Evolutionary conservation across 2,797 vertebrate genomes (phyloP), one percentile per base, ranked within the genome.

Genomic region (Echeneis naucrates): DNA sequence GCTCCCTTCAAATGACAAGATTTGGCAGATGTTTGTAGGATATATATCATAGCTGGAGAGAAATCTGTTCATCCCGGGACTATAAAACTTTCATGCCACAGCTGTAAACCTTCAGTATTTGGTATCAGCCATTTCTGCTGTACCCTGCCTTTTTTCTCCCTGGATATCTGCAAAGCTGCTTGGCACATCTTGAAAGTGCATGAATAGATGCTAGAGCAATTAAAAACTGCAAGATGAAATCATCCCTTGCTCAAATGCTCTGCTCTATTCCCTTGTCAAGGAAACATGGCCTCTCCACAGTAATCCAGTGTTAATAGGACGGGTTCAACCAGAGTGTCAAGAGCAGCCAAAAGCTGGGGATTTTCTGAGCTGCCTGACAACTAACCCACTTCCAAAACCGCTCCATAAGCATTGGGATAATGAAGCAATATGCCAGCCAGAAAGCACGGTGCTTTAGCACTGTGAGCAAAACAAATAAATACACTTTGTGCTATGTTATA

Each of bases 261-360:
- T 87, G 93, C 94, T 94, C 93, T 93, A 94, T 94, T 94, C 94
- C 91, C 87, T 88, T 93, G 89, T 95, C 93, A 91, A 89, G 84
- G 90, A 93, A 94, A 94, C 90, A 86, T 38, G 77, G 88, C 89
- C 86, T 92, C 91, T 89, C 81, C 68, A 82, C 89, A 77, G 90
- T 96, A 95, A 96, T 95, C 95, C 95, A 90, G 80, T 92, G 93
- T 95, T 96, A 96, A 96, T 95, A 89, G 88, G 93, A 92, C 0
- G 89, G 93, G 96, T 97, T 97, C 96, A 97, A 94, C 95, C 87
- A 91, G 95, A 95, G 95, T 96, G 95, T 96, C 96, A 97, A 91
- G 91, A 82, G 93, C 95, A 93, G 95, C 93, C 94, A 95, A 97
- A 92, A 95, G 94, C 91, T 89, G 92, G 92, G 93, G 94, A 95